Base-by-base conservation (phyloP, 2,888 invertebrate species). In the Caenorhabditis sinica region DNA sequence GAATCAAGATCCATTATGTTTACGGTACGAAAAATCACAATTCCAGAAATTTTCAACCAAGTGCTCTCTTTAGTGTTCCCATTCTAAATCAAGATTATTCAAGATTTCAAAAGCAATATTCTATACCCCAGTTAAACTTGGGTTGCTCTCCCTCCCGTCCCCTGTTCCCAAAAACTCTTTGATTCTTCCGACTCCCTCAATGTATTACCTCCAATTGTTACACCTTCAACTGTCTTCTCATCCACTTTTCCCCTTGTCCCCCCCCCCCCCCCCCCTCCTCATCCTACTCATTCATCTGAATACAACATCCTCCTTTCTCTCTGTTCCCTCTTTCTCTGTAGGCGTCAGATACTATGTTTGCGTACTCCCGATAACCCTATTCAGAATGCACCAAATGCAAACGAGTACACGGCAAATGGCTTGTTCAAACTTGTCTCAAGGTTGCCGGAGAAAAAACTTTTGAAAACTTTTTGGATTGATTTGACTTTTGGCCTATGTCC, bases 301-400 rank as follows among this genome's bases (percentile, higher is more conserved):
- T 58, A 30, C 58, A 58, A 23, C 30, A 58, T n/a, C 36, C 13
- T 20, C 20, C 15, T 20, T 25, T 51, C 53, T 25, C 25, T 17
- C 13, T 28, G n/a, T 28, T 33, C 1, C 30, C 25, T 30, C 40
- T 49, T 49, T 20, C 20, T 49, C 49, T 2, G 28, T 13, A 66
- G 75, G 43, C 76, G 76, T 76, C 33, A 11, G n/a, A 20, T 76
- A 8, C n/a, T 4, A n/a, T 76, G 76, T 43, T 43, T 76, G 51
- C 76, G 76, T 58, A 68, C 56, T 13, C 74, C 20, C 20, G 20
- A n/a, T 8, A 20, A 6, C 15, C 36, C 63, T 2, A 40, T 40
- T 40, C 13, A 40, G 43, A 36, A 68, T 60, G 65, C 63, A 36
- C 65, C 13, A 15, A 25, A 43, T 13, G 68, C 61, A 63, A 13